These are phyloP conservation scores for Antechinus stuartii DNA, from an alignment of 2,113 vertebrate species.

Conservation along the genomic window DNA sequence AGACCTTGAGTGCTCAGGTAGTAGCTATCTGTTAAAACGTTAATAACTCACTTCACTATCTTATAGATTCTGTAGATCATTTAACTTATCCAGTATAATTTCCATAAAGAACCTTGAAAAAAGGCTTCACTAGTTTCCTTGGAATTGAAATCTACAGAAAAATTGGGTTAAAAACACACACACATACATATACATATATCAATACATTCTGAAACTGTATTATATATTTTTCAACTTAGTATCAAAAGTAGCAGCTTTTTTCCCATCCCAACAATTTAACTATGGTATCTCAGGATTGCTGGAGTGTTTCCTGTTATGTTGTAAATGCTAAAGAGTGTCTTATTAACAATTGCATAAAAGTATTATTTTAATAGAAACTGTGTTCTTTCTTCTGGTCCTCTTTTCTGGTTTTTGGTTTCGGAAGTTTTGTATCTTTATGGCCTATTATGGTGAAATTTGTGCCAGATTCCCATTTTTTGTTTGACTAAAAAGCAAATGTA, in stretches of 20 bases:
- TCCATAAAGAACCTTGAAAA: background rate
- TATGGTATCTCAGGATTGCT: background rate
- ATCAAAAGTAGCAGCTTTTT: conserved; percentile 19
- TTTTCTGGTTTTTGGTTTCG: background rate
- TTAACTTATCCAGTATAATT: background rate
- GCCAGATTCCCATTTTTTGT: background rate
- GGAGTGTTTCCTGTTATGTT: background rate
- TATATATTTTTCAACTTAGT: conserved; percentile 46
- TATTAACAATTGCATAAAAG: conserved; percentile 26
- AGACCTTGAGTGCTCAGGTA: background rate
- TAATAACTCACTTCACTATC: background rate
- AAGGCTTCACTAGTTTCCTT: background rate
- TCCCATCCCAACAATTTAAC: conserved; percentile 19
- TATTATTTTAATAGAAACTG: conserved; percentile 15
- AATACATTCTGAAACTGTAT: conserved; percentile 7
- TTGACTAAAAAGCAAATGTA: background rate
- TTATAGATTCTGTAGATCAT: background rate
- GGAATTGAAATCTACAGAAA: background rate
- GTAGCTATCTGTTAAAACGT: background rate
- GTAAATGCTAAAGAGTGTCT: background rate
- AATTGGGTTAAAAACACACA: background rate
- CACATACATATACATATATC: background rate
- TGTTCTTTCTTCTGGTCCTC: background rate
- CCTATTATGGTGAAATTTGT: background rate
- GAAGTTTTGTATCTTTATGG: background rate